Evolutionary conservation across 2,888 invertebrate genomes (phyloP), one percentile per base, ranked within the genome.

Genomic region (Hartigia nigra): DNA sequence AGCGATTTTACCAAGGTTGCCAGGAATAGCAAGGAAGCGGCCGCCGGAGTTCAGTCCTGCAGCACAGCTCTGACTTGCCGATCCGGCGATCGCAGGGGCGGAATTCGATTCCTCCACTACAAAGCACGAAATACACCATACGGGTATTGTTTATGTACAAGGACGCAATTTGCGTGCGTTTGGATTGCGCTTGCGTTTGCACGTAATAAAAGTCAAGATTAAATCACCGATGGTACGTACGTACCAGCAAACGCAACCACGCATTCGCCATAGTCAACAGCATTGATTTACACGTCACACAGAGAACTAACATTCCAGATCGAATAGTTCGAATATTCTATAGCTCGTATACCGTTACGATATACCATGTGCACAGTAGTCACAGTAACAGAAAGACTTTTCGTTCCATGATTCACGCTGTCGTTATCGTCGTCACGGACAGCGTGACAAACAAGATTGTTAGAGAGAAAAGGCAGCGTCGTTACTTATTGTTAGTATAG

Each of bases 1-100:
- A 85, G 86, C 84, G 23, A 80, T 84, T 84, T 90, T 87, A 85
- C 85, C 86, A 85, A 86, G 85, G 83, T 88, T 90, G 88, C 93
- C 94, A 91, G 95, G 94, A 91, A 95, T 93, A 92, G 94, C 93
- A 93, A 95, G 94, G 93, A 95, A 95, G 92, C 95, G 94, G 93
- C 94, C 94, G 75, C 83, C 79, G 84, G 87, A 82, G 83, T 86
- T 89, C 82, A 90, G 86, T 85, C 88, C 86, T 82, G 84, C 82
- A 78, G 83, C 76, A 80, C 84, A 85, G 82, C 86, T 87, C 82
- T 87, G 87, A 85, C 84, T 84, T 82, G 87, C 84, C 78, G 86
- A 84, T 77, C 88, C 88, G 86, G 88, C 88, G 86, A 91, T 90
- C 85, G 87, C 88, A 87, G 91, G 91, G 78, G 90, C 89, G 84